Base-by-base conservation (phyloP, 37 sponge, comb jelly and placozoan genomes). In the Bolinopsis microptera region DNA sequence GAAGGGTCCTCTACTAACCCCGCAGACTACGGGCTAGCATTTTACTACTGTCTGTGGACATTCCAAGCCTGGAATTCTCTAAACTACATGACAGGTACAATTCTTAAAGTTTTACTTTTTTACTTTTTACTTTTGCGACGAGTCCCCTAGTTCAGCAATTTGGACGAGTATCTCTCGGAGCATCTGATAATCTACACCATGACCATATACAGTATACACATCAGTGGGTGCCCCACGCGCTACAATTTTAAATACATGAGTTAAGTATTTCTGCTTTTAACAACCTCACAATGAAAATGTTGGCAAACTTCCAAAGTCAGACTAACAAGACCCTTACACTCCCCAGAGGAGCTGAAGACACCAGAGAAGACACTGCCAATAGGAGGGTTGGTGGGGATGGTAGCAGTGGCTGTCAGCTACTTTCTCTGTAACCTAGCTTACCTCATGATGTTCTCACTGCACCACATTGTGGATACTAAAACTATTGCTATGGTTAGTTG, bases 21-120 rank as follows among this genome's bases (percentile, higher is more conserved):
- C 2, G 22, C 90, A 22, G 61, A 86, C 41, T 86, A 86, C 61
- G 90, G 36, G 1, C 32, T 33, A 0, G 90, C 90, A 8, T 86
- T 86, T 48, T 86, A 86, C 90, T 86, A 36, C 61, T 39, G 61
- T 39, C n/a, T 41, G 38, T 86, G 37, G 13, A 41, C 36, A 2
- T 86, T 36, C 90, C 90, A 86, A 34, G 23, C 22, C 27, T 86
- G 90, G 90, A 86, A 86, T 25, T 28, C 90, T 27, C 41, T 86
- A 5, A 86, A 86, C 90, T 86, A 86, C 30, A 86, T 86, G 31
- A 72, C 75, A 72, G 75, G 75, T 72, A 67, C 68, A n/a, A n/a
- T n/a, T n/a, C n/a, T n/a, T n/a, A n/a, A n/a, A n/a, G n/a, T n/a
- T n/a, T n/a, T n/a, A n/a, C n/a, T n/a, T n/a, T n/a, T n/a, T n/a